Base-by-base conservation (phyloP, 2,797 vertebrate genomes). In the Lerista edwardsae region DNA sequence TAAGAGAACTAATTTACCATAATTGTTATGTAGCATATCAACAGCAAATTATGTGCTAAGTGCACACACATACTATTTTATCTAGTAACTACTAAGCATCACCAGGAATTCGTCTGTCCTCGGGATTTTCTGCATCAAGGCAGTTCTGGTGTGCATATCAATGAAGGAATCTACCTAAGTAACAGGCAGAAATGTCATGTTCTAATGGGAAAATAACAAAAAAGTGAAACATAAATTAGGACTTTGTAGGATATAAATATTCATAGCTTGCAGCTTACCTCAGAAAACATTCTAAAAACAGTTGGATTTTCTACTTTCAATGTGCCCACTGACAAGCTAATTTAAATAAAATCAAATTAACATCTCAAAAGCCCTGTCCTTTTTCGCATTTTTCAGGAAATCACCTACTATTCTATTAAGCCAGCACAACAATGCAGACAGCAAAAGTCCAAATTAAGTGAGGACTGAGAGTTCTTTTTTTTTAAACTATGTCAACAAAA, bases 271-370 rank as follows among this genome's bases (percentile, higher is more conserved):
- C 86, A 90, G 93, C 89, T 41, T 86, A 92, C 89, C 90, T 93
- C 93, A 6, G 91, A 95, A 95, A 95, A 94, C 94, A 95, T 94
- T 84, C 90, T 88, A 87, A 92, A 94, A 93, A 92, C 89, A 94
- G 93, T 90, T 94, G 94, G 93, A 95, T 94, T 92, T 94, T 95
- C 93, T 93, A 93, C 92, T 91, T 92, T 88, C 88, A 62, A 31
- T 85, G 87, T 90, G 90, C 91, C n/a, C 84, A 92, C 85, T 95
- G 95, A 95, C 94, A 96, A 93, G 82, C 91, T 95, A 91, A 96
- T 96, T 95, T 96, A 94, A 95, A 93, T 90, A 94, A 94, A 86
- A 93, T 93, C 89, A 94, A 95, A 96, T 96, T 96, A 96, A 94
- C 95, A 95, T 95, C 92, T 96, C 95, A 95, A 95, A 95, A 93